phyloP scores from a whole-genome alignment of 2,797 vertebrate species.

The Platyrinchus mystaceus region DNA sequence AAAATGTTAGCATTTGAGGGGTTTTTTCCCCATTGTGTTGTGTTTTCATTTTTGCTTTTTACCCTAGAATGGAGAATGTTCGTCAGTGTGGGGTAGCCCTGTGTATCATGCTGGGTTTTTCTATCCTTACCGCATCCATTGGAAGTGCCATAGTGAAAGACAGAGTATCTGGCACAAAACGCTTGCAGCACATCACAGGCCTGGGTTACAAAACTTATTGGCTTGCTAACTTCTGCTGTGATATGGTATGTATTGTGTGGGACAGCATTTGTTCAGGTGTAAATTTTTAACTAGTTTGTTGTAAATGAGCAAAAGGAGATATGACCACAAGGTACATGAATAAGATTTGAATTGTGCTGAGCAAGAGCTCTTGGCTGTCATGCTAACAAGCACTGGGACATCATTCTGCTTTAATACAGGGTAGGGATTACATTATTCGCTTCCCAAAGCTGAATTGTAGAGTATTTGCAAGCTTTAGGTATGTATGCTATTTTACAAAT shows the following conservation, averaged over 20 bases:
- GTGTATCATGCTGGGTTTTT: constrained; percentile 76
- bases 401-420: not conserved
- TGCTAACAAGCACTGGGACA: not conserved
- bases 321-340: not conserved
- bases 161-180: constrained; percentile 67
- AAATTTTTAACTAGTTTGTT: not conserved
- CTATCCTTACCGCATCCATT: constrained; percentile 67
- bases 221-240: constrained; percentile 72
- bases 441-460: not conserved
- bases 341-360: not conserved
- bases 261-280: not conserved
- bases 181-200: constrained; percentile 74
- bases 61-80: constrained; percentile 73
- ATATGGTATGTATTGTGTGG: constrained; percentile 70
- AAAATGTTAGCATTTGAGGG: not conserved
- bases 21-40: accelerated
- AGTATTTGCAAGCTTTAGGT: not conserved
- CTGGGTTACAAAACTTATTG: constrained; percentile 73
- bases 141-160: constrained; percentile 68
- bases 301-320: not conserved
- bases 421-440: not conserved
- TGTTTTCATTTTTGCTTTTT: not conserved
- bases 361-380: not conserved
- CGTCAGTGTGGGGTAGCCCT: constrained; percentile 77
- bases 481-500: not conserved